Conservation (phyloP, 2,888 invertebrate species). For the Heliconius cydno region DNA sequence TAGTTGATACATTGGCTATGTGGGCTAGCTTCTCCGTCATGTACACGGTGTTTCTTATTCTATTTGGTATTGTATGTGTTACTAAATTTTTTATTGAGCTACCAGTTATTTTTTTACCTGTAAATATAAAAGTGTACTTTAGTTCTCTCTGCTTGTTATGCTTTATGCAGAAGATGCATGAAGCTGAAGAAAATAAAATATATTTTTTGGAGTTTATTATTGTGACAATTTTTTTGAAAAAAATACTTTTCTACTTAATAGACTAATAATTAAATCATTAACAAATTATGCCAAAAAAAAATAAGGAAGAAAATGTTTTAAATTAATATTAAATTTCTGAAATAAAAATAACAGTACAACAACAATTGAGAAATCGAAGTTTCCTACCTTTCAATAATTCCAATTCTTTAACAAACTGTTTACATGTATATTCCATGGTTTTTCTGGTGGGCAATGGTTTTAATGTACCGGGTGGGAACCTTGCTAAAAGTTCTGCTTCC, state of each 20-base stretch:
- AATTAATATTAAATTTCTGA: background rate
- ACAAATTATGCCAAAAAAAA: too few relatives aligned
- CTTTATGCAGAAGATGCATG: too few relatives aligned
- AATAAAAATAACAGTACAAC: background rate
- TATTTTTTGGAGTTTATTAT: too few relatives aligned
- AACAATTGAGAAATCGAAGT: background rate
- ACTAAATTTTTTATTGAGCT: constrained; percentile 52
- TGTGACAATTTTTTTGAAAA: too few relatives aligned
- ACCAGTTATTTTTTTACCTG: constrained; percentile 58
- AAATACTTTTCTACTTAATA: too few relatives aligned
- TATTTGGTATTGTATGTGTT: constrained; percentile 45
- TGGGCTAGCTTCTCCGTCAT: constrained; percentile 66
- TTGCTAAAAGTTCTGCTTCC: constrained; percentile 59
- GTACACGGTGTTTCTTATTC: constrained; percentile 43
- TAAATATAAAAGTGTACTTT: constrained; percentile 38
- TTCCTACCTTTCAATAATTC: constrained; percentile 60
- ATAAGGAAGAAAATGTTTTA: too few relatives aligned
- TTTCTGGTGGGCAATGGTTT: constrained; percentile 56
- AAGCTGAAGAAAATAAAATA: too few relatives aligned
- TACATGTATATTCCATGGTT: constrained; percentile 52
- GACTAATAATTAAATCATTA: too few relatives aligned
- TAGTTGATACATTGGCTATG: constrained; percentile 57
- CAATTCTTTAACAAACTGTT: constrained; percentile 58
- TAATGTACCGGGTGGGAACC: constrained; percentile 51
- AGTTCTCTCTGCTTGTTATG: background rate